Percentiles rank a stretch among this genome's conserved stretches.
Conservation (phyloP, 2,888 invertebrate genomes). For the Stenurella melanura region DNA sequence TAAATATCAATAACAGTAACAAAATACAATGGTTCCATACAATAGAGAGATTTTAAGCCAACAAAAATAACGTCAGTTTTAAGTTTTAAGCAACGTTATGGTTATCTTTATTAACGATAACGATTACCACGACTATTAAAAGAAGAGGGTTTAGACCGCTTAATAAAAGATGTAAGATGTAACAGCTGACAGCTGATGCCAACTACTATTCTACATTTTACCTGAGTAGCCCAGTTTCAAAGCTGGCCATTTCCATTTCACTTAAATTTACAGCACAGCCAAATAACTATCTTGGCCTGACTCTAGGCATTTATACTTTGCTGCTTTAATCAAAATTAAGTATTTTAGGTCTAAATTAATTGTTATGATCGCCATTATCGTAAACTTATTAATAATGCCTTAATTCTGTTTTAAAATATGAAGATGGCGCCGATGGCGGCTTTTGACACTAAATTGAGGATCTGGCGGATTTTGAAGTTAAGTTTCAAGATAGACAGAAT, state of each 20-base stretch:
- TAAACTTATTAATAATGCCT: background rate
- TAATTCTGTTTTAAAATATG: slow-evolving; percentile 14
- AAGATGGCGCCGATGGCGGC: slow-evolving; percentile 5
- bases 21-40: no score
- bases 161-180: no score
- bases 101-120: no score
- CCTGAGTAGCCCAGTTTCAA: slow-evolving; percentile 4
- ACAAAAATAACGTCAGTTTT: no score
- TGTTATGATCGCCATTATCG: background rate
- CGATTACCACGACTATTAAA: no score
- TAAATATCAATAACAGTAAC: no score
- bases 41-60: no score
- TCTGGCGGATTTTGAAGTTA: slow-evolving; percentile 6
- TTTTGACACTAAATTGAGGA: slow-evolving; percentile 14
- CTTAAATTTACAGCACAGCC: slow-evolving; percentile 6
- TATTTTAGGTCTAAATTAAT: slow-evolving; percentile 4
- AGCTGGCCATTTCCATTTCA: background rate
- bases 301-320: slow-evolving; percentile 1
- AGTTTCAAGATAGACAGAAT: background rate
- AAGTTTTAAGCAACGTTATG: no score
- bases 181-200: no score
- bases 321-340: slow-evolving; percentile 8
- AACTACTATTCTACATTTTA: no score
- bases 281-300: slow-evolving; percentile 12
- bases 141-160: no score